phyloP scores from a whole-genome alignment of 2,113 vertebrate species.

The Suncus etruscus region DNA sequence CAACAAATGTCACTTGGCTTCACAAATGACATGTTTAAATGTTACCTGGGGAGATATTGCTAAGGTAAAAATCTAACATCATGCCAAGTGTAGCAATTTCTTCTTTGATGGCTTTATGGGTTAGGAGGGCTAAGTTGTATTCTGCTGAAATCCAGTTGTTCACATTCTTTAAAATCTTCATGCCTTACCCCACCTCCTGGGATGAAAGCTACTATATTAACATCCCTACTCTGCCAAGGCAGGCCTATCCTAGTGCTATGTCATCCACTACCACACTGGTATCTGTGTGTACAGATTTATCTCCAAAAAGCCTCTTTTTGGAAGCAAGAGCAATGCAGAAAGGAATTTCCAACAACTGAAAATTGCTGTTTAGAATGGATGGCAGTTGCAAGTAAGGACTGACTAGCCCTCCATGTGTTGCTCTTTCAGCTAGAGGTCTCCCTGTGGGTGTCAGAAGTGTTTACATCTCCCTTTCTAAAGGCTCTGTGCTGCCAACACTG shows the following conservation, averaged over 20 bases:
- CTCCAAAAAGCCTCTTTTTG: background rate
- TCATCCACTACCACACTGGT: background rate
- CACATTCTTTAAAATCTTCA: background rate
- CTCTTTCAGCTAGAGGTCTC: conserved; percentile 9
- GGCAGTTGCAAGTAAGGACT: background rate
- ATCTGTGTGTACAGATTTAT: background rate
- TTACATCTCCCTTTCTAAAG: conserved; percentile 5
- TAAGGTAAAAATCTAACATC: conserved; percentile 32
- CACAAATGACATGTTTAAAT: conserved; percentile 55
- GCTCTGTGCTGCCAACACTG: background rate
- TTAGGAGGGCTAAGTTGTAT: background rate
- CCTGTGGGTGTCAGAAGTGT: background rate
- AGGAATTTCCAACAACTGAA: background rate
- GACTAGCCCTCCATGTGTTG: background rate
- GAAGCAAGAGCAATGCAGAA: background rate
- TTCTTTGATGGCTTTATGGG: background rate
- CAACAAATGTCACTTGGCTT: conserved; percentile 54
- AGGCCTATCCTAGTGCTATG: background rate
- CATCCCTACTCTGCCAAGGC: background rate
- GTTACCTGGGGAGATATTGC: conserved; percentile 61
- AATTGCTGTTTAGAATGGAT: background rate
- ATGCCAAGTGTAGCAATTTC: background rate
- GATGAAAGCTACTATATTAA: background rate
- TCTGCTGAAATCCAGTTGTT: conserved; percentile 14
- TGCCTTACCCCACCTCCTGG: background rate